These are phyloP conservation scores for Actinia tenebrosa DNA, from an alignment of 64 coral and sea anemone species.

Conservation along the genomic window DNA sequence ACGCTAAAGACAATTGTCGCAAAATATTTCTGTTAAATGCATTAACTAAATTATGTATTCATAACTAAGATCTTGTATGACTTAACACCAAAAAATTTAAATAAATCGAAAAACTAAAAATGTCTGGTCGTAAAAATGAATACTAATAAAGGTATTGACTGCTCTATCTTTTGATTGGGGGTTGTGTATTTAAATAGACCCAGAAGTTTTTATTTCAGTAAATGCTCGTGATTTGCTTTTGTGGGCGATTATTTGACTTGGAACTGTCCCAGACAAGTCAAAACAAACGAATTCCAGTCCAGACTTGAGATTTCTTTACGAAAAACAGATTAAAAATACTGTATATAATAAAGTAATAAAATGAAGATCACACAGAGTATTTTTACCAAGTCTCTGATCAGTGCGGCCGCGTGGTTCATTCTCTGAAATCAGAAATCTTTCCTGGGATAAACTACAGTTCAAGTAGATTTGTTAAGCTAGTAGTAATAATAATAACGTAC, in stretches of 20 bases:
- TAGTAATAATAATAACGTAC: constrained; percentile 7
- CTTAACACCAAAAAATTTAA: constrained; percentile 4
- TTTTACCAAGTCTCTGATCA: background rate
- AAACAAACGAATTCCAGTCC: constrained; percentile 1
- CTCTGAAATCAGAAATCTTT: background rate
- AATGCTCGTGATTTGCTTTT: background rate
- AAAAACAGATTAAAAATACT: background rate
- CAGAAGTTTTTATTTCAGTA: background rate
- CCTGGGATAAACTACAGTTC: background rate
- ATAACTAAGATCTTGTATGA: background rate
- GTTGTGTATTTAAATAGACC: background rate
- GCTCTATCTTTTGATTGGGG: background rate
- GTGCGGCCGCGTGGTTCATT: background rate
- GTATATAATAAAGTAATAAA: background rate
- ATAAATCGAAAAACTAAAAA: background rate
- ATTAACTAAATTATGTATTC: background rate
- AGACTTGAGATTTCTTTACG: constrained; percentile 19
- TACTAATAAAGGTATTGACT: background rate
- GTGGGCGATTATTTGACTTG: background rate
- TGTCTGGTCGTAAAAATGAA: background rate
- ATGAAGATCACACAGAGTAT: background rate
- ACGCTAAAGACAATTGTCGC: background rate
- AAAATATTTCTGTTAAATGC: background rate
- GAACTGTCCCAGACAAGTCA: constrained; percentile 12
- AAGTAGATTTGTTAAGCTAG: background rate